These are phyloP conservation scores for Spinus pinus DNA, from an alignment of 2,797 vertebrate genomes.

Conservation along the genomic window DNA sequence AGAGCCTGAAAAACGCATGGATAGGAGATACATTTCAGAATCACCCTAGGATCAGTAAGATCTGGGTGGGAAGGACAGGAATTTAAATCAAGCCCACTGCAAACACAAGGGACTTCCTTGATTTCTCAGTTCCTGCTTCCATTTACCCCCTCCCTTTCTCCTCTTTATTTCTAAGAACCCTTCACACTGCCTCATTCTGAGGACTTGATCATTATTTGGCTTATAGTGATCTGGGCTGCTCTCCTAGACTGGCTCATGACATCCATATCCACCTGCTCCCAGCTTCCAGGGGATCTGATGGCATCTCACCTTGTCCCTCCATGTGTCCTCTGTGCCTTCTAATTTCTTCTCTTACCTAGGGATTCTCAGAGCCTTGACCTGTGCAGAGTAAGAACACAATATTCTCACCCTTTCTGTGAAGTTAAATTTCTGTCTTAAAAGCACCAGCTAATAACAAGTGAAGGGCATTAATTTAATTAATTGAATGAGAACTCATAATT, in stretches of 20 bases:
- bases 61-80: neutral
- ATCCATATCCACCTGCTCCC: neutral
- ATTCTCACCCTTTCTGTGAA: neutral
- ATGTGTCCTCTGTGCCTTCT: rapidly evolving
- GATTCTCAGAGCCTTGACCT: neutral
- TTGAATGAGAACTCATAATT: neutral
- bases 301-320: neutral
- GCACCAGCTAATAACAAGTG: neutral
- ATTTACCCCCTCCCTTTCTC: neutral
- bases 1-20: neutral
- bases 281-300: neutral
- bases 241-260: neutral
- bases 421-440: neutral
- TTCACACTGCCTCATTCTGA: neutral
- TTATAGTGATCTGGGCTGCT: neutral
- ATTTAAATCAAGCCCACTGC: neutral
- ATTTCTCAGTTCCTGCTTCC: neutral
- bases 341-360: neutral
- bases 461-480: neutral
- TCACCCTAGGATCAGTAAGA: neutral
- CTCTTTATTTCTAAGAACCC: neutral
- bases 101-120: neutral
- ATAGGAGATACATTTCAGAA: neutral
- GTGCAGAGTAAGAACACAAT: neutral
- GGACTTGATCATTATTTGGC: neutral